These are phyloP conservation scores for Diplolepis rosae DNA, from an alignment of 2,888 invertebrate species.

Conservation along the genomic window DNA sequence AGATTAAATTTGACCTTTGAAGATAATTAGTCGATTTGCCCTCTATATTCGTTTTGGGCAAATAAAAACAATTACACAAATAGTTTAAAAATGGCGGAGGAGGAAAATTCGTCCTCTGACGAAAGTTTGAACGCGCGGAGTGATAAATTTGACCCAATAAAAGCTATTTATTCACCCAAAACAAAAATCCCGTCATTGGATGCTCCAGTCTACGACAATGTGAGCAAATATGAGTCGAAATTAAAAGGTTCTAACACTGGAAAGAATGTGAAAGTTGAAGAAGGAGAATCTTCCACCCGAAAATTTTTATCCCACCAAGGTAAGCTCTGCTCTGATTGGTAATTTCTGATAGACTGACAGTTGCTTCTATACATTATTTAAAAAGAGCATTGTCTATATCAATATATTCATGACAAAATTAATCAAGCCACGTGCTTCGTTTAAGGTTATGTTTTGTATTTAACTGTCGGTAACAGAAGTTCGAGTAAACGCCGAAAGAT, in stretches of 20 bases:
- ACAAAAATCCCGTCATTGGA: conserved; percentile 76
- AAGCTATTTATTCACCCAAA: conserved; percentile 80
- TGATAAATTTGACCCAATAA: conserved; percentile 81
- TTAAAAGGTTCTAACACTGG: conserved; percentile 68
- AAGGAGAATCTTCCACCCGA: conserved; percentile 35
- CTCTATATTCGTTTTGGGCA: background rate
- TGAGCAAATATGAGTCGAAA: conserved; percentile 78
- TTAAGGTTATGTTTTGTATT: background rate
- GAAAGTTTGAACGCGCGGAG: conserved; percentile 76
- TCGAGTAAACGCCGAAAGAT: conserved; percentile 1
- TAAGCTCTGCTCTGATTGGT: conserved; percentile 29
- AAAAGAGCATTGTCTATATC: background rate
- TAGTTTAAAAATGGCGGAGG: conserved; percentile 61
- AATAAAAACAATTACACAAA: background rate
- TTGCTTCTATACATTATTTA: background rate
- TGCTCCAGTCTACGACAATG: conserved; percentile 81
- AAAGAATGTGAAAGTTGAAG: conserved; percentile 11
- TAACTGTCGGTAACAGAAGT: background rate
- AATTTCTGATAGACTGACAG: background rate
- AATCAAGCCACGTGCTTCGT: background rate
- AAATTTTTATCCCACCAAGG: conserved; percentile 31
- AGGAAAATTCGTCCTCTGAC: conserved; percentile 63
- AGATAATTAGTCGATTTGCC: background rate
- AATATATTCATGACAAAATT: background rate
- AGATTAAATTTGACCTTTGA: too few species aligned